Evolutionary conservation across 2,113 vertebrate species (phyloP), one percentile per base, ranked within the genome.

Genomic region (Pica pica): DNA sequence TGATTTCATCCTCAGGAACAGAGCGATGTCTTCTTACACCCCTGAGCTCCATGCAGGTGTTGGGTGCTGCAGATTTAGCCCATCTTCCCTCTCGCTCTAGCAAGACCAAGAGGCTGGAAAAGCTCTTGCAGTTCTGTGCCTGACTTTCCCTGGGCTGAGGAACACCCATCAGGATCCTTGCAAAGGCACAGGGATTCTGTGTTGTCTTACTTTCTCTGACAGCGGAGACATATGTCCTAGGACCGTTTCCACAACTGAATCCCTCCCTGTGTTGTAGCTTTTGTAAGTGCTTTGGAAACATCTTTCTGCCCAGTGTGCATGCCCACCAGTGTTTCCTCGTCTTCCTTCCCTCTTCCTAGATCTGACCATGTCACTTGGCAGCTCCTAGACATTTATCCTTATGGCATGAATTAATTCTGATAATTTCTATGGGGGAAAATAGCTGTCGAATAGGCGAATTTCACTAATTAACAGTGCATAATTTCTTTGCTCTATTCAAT

Each of bases 1-100:
- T 42, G 23, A 21, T 83, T 88, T 86, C 35, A 22, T 63, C 47
- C 67, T 63, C 44, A 55, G 65, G 52, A 88, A 26, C 47, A 50
- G 41, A 44, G 47, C 0, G 0, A 37, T 5, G 14, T 44, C 31
- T 73, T 17, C 28, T 74, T 21, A 44, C 3, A 7, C 9, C 8
- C 14, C 56, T 60, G 64, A 44, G 4, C 33, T 73, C 10, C 30
- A 24, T 13, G 22, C 23, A 42, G 35, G 15, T 1, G 1, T 2
- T 68, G 33, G 13, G 44, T 63, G 31, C 44, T 82, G 44, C 67
- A 85, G 57, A 47, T 5, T 41, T 49, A 44, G 30, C 24, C 67
- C 64, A 35, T 56, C 13, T 81, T 83, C 22, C 20, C 30, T 83
- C 27, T 71, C 5, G 15, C 31, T 85, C 70, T 70, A n/a, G 31